Evolutionary conservation across 2,888 invertebrate species (phyloP), one percentile per base, ranked within the genome.

Genomic region (Molorchus minor): DNA sequence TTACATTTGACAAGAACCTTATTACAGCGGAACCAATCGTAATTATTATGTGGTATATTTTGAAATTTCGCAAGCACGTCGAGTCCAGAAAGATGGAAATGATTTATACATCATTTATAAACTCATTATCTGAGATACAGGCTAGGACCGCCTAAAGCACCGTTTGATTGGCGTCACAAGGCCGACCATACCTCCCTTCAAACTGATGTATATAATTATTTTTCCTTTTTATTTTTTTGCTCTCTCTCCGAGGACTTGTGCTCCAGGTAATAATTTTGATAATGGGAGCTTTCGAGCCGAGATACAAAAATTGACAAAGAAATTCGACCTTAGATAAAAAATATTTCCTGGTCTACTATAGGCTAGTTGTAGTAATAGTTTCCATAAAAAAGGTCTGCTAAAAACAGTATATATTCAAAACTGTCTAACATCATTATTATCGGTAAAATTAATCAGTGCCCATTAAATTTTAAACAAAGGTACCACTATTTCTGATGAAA

Each of bases 21-120:
- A 70, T 74, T 71, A 74, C 69, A 68, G 65, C 73, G 59, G 69
- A 75, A 69, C 75, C 68, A 75, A 75, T 76, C 67, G 70, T 73
- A 73, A 75, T 76, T 71, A 73, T 73, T 73, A 71, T 62, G 68
- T 69, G 68, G 58, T 62, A 54, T 61, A 67, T 69, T 68, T 65
- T 58, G 67, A 68, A 70, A 70, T 71, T 72, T 71, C 69, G 70
- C 70, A 69, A 69, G 61, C 63, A 58, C 63, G 65, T 65, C 71
- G 66, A 68, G 68, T 68, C 58, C 71, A 69, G 71, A 72, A 68
- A 70, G 67, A 71, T 64, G 68, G 65, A 69, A 71, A 79, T 80
- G 82, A 82, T 82, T 81, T 81, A 81, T 81, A 77, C 77, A 71
- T 77, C 81, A 77, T 81, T 82, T 82, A 82, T 82, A 81, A 81